These are phyloP conservation scores for Bombyx mandarina DNA, from an alignment of 1,140 invertebrate genomes.

Conservation along the genomic window DNA sequence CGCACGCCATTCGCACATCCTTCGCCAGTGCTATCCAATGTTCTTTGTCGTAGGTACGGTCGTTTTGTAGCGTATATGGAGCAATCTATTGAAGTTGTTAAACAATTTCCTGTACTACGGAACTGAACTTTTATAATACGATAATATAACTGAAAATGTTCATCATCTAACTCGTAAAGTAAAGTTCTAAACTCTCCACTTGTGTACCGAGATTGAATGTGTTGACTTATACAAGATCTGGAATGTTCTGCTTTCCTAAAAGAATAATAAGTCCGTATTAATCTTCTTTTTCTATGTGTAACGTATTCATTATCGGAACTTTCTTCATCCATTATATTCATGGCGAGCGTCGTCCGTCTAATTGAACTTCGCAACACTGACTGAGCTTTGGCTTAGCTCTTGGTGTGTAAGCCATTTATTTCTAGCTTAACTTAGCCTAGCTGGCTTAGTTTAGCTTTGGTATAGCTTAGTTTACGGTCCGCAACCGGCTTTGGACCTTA, in stretches of 20 bases:
- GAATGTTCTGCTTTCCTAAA: constrained; percentile 3
- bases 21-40: neutral
- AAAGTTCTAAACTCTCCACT: constrained; percentile 5
- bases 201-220: neutral
- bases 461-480: constrained; percentile 6
- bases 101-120: neutral
- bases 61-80: neutral
- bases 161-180: constrained; percentile 7
- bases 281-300: constrained; percentile 1
- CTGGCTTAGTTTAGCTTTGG: constrained; percentile 5
- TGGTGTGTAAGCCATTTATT: constrained; percentile 4
- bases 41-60: neutral
- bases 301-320: constrained; percentile 2
- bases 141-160: constrained; percentile 11
- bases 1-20: too few relatives aligned
- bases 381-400: constrained; percentile 13
- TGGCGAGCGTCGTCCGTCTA: constrained; percentile 4
- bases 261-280: constrained; percentile 5
- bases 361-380: constrained; percentile 9
- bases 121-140: constrained; percentile 5
- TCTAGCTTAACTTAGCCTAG: neutral
- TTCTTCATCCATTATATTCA: constrained; percentile 14
- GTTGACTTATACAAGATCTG: constrained; percentile 1
- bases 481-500: neutral
- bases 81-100: neutral